A percentile compares a stretch with the other conserved stretches of the same genome.
Evolutionary conservation across 2,797 vertebrate species (phyloP).

Genomic region (Brachymystax lenok): DNA sequence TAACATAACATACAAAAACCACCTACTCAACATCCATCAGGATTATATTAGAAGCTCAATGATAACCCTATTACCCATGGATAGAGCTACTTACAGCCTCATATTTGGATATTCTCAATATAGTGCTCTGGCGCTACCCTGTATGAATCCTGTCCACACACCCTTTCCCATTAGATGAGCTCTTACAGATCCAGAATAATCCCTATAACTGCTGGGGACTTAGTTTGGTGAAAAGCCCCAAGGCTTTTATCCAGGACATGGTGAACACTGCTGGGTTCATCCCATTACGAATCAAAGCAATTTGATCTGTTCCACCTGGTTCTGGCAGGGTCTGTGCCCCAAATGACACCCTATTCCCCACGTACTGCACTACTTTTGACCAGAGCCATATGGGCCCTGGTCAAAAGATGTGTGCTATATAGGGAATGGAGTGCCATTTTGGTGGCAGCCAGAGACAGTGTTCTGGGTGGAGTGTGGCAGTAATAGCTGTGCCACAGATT

Average conservation of each 20-base stretch:
- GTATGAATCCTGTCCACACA: background rate
- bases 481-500: conserved; percentile 47
- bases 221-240: background rate
- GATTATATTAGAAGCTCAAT: conserved; percentile 7
- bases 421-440: background rate
- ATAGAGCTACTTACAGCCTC: background rate
- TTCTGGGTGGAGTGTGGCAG: conserved; percentile 34
- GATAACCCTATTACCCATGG: background rate
- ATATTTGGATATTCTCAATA: background rate
- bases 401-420: background rate
- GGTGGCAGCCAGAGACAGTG: conserved; percentile 11
- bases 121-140: background rate
- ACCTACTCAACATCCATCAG: conserved; percentile 3
- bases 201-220: conserved; percentile 10
- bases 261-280: conserved; percentile 33
- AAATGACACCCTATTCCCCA: background rate
- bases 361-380: background rate
- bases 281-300: conserved; percentile 43
- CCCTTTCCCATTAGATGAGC: background rate
- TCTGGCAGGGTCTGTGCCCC: conserved; percentile 37
- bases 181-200: background rate
- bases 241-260: conserved; percentile 11
- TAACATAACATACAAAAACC: conserved; percentile 8
- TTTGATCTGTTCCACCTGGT: conserved; percentile 31
- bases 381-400: background rate